phyloP scores from a whole-genome alignment of 2,797 vertebrate species.

The Channallabes apus region DNA sequence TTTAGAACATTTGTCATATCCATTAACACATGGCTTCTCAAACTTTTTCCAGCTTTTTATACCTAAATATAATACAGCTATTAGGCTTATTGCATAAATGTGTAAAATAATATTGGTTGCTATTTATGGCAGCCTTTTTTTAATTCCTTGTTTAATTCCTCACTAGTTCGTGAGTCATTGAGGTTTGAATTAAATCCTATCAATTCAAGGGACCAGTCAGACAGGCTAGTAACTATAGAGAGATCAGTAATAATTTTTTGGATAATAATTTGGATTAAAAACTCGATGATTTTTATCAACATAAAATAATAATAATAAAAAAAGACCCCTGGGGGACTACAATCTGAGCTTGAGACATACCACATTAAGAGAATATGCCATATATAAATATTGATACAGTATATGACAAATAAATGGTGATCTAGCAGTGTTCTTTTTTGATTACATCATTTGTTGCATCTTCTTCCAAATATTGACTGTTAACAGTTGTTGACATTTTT shows the following conservation, averaged over 20 bases:
- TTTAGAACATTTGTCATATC: background rate
- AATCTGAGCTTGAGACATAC: background rate
- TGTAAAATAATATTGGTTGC: background rate
- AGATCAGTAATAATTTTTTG: background rate
- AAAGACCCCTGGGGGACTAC: background rate
- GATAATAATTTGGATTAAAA: conserved; percentile 14
- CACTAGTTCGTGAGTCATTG: no score
- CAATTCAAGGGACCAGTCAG: background rate
- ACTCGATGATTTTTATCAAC: background rate
- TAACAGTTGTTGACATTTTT: conserved; percentile 9
- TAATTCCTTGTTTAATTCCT: no score
- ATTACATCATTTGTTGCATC: background rate
- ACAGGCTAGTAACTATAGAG: background rate
- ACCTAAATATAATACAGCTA: background rate
- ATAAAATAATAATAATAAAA: background rate
- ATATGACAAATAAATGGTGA: background rate
- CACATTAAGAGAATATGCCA: background rate
- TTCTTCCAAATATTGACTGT: background rate
- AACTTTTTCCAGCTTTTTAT: background rate
- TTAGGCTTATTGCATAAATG: background rate
- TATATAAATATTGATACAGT: background rate
- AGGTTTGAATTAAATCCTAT: background rate
- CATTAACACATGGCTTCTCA: background rate
- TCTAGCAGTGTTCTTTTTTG: conserved; percentile 1
- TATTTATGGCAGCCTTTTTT: background rate